phyloP scores from a whole-genome alignment of 37 sponge, comb jelly and placozoan species.

The Beroe ovata region DNA sequence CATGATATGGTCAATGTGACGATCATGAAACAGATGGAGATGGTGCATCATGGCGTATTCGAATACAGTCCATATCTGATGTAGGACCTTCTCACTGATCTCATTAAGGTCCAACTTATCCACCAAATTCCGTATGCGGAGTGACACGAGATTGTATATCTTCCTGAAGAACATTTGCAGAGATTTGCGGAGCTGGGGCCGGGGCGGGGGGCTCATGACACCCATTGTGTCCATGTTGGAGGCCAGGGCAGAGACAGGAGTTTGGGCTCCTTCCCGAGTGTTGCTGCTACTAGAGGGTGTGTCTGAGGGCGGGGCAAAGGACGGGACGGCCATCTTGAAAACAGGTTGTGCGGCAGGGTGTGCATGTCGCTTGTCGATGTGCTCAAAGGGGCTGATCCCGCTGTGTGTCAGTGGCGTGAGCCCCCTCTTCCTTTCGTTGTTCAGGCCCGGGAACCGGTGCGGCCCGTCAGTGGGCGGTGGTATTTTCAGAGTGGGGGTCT shows the following conservation, averaged over 20 bases:
- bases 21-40: constrained; percentile 38
- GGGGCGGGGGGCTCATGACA: constrained; percentile 60
- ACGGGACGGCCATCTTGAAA: background rate
- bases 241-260: constrained; percentile 53
- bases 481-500: constrained; percentile 29
- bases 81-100: background rate
- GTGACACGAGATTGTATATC: constrained; percentile 41
- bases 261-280: constrained; percentile 21
- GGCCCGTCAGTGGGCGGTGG: background rate
- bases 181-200: constrained; percentile 23
- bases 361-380: constrained; percentile 41
- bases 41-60: constrained; percentile 35
- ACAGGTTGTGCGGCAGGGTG: background rate
- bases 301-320: background rate
- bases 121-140: constrained; percentile 40
- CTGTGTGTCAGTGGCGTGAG: constrained; percentile 10
- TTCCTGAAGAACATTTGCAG: constrained; percentile 68
- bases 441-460: constrained; percentile 10
- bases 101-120: background rate
- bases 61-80: constrained; percentile 63
- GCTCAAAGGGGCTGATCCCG: constrained; percentile 44
- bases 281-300: background rate
- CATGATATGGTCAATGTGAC: constrained; percentile 62
- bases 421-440: constrained; percentile 44
- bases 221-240: constrained; percentile 49